Base-by-base conservation (phyloP, 1,140 invertebrate genomes). In the Lordiphosa collinella region DNA sequence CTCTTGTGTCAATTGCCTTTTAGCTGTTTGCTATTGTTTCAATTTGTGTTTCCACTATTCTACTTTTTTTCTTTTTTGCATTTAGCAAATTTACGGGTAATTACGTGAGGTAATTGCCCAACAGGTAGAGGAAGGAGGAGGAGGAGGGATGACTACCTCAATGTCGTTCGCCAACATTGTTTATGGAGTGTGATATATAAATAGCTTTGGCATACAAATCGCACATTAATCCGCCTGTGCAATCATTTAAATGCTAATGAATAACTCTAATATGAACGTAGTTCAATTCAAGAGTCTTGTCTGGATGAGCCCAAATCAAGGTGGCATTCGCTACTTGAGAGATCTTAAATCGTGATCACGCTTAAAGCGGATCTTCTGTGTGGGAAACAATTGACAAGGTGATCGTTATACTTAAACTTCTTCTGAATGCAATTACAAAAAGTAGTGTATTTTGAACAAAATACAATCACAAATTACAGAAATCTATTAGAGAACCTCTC, bases 241-340 rank as follows among this genome's bases (percentile, higher is more conserved):
- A 36, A 62, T 64, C 78, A 73, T 82, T 64, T 65, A 82, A 62
- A 84, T 82, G 78, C 54, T 73, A 82, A 82, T 84, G 70, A 29
- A 29, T 56, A 36, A 40, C 16, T 84, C 60, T 68, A 73, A 84
- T 72, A 18, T 54, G 60, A 71, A 76, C 57, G n/a, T 44, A 16
- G 64, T 22, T 29, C 32, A 13, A 18, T 12, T 65, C 55, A 34
- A 16, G 61, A 48, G 32, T 25, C 51, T 36, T 34, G 55, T 29
- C 43, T 46, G 32, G 49, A 18, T 40, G 49, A 47, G 48, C 9
- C 58, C 49, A 38, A n/a, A 32, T 34, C 62, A 65, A 57, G 62
- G 61, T 65, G 60, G 34, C 8, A 10, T 5, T 2, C 41, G 41
- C 34, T 35, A 31, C 53, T 62, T 57, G 29, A 48, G 46, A 48